A percentile compares a stretch with the other conserved stretches of the same genome.
Conservation (phyloP, 1,140 invertebrate genomes). For the Octopus bimaculoides region DNA sequence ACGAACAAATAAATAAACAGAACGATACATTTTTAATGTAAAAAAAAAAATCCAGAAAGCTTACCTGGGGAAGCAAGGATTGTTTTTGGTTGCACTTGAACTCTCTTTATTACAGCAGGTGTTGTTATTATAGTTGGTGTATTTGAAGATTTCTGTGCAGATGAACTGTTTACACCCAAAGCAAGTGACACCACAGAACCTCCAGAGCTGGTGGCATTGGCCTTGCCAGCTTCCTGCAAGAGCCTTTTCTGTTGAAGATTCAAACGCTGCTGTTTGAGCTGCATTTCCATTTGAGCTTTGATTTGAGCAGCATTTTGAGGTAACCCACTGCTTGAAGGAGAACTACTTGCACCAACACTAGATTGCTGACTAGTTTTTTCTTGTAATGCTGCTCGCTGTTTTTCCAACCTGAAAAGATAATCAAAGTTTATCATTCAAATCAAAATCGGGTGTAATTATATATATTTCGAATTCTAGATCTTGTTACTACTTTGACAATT, state of each 20-base stretch:
- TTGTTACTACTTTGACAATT: too few relatives aligned
- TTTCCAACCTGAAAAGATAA: slow-evolving; percentile 41
- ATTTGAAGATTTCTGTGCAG: slow-evolving; percentile 22
- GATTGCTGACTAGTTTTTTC: slow-evolving; percentile 36
- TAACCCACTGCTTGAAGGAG: slow-evolving; percentile 6
- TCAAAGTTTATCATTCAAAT: background rate
- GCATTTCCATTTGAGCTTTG: slow-evolving; percentile 88
- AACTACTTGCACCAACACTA: background rate
- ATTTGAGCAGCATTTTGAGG: slow-evolving; percentile 69
- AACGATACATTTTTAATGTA: background rate
- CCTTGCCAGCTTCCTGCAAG: slow-evolving; percentile 53
- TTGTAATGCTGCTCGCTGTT: slow-evolving; percentile 46
- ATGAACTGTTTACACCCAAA: slow-evolving; percentile 24
- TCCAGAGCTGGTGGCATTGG: slow-evolving; percentile 22
- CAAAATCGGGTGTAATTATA: too few relatives aligned
- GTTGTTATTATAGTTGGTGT: slow-evolving; percentile 33
- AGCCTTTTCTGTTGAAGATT: slow-evolving; percentile 80
- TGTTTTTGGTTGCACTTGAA: slow-evolving; percentile 46
- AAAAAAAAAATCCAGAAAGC: background rate
- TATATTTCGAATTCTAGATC: too few relatives aligned
- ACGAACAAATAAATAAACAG: too few relatives aligned
- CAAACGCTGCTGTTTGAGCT: slow-evolving; percentile 78
- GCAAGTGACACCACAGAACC: background rate
- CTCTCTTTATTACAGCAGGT: slow-evolving; percentile 38
- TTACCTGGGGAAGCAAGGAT: slow-evolving; percentile 31